Evolutionary conservation across 1,140 invertebrate genomes (phyloP), one percentile per base, ranked within the genome.

Genomic region (Anoplolepis gracilipes): DNA sequence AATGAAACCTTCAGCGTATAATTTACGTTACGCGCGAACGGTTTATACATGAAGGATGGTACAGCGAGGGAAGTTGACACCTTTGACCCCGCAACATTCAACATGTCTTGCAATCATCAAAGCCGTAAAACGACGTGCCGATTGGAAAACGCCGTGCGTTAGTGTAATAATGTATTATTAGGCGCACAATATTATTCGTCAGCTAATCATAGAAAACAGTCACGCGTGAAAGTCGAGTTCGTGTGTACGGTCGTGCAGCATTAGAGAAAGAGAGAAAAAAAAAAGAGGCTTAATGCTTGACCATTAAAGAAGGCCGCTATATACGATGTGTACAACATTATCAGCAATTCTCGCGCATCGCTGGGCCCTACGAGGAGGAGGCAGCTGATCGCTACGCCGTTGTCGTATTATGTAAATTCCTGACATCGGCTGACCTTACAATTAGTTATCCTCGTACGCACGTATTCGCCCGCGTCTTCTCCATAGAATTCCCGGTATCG

Each of bases 351-450:
- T 62, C 59, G 72, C 67, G 64, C 64, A 82, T 65, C 73, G 46
- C n/a, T 72, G 57, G 39, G 33, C 55, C 70, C 61, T 65, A 53
- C 55, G 61, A 79, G 70, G 61, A 79, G 70, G 59, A 61, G 25
- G 61, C 86, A 59, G 82, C 76, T 87, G 88, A 90, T 90, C 88
- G 84, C 84, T 86, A 61, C 62, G 72, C 86, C 79, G 84, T 84
- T 88, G 88, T 90, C 89, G 89, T 90, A 86, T 90, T 90, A 88
- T 90, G 88, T 86, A 90, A 90, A 90, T 90, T 88, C 89, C 65
- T 88, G 84, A 90, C 86, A 88, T 90, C 88, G 42, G 62, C 77
- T 90, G 89, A 88, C 89, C 88, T 77, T 25, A 72, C 89, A 90
- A 90, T 90, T 90, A 90, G 89, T 90, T 90, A 90, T 90, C 75